Evolutionary conservation across 2,113 vertebrate species (phyloP).

Genomic region (Cyprinodon variegatus): DNA sequence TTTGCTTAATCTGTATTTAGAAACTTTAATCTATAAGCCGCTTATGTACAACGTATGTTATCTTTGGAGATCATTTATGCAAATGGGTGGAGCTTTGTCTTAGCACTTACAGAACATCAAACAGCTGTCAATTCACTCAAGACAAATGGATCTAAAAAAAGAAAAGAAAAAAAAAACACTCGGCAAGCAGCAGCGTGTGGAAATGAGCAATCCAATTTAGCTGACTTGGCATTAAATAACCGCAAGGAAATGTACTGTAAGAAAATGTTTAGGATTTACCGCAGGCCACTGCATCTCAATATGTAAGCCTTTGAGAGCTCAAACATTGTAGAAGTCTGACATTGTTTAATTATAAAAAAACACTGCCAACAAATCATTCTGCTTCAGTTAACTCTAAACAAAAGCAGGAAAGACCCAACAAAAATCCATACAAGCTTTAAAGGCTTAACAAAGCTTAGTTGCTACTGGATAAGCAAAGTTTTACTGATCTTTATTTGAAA

Average conservation of each 20-base stretch:
- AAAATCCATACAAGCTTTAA: constrained; percentile 38
- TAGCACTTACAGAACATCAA: neutral
- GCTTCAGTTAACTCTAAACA: constrained; percentile 15
- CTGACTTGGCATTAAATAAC: constrained; percentile 20
- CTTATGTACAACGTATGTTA: neutral
- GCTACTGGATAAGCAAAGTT: neutral
- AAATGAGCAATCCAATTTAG: constrained; percentile 14
- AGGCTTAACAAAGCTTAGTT: constrained; percentile 2
- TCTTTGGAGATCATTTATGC: neutral
- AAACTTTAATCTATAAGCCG: neutral
- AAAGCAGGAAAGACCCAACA: constrained; percentile 35
- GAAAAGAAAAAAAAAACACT: too few species aligned
- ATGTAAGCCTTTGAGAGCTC: constrained; percentile 24
- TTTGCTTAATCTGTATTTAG: neutral
- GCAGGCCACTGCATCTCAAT: neutral
- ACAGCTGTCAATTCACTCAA: neutral
- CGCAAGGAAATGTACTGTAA: neutral
- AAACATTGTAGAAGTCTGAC: constrained; percentile 4
- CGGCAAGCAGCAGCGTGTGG: neutral
- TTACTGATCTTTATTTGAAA: neutral
- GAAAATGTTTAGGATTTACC: constrained; percentile 25
- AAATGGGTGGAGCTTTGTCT: neutral
- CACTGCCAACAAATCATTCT: constrained; percentile 14
- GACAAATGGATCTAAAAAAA: neutral
- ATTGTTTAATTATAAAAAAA: constrained; percentile 33